Evolutionary conservation across 2,113 vertebrate species (phyloP), one percentile per base, ranked within the genome.

Genomic region (Smithornis capensis): DNA sequence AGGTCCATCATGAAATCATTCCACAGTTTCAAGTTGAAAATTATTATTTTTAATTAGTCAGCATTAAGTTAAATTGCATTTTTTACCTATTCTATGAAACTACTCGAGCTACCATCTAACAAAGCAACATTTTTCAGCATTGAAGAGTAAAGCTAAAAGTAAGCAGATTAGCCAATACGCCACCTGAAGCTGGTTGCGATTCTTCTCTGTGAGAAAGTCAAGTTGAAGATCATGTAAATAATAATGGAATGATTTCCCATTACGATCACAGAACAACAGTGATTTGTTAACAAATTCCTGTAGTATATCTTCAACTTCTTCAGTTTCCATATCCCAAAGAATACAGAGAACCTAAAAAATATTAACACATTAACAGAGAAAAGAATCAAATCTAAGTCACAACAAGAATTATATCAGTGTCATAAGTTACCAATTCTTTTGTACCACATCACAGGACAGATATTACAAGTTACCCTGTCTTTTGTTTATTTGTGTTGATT

Each of bases 251-350:
- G 99, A 99, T 62, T 98, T 98, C 90, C 97, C 98, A 92, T 99
- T 98, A 59, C 96, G 98, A 97, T 99, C 99, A 93, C 99, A 98
- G 88, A 99, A 99, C 73, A 99, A 96, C 4, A 99, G 97, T 4
- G 99, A 99, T 92, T 99, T 99, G 97, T 99, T 99, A 81, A 99
- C 99, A 97, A 99, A 99, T 87, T 99, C 98, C 91, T 99, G 98
- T 4, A 99, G 97, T 73, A 99, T 98, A 73, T 99, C 99, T 97
- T 99, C 99, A 60, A 99, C 99, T 90, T 99, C 99, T 97, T 99
- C 99, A 3, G 96, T 97, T 97, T 99, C 99, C 97, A 99, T 97
- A 95, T 98, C 98, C 99, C 99, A 99, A 84, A 99, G 97, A 95
- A 99, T 94, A 77, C 98, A 98, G 37, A 99, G 97, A 64, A 99